These are phyloP conservation scores for Crax fasciolata DNA, from an alignment of 2,797 vertebrate species.

Conservation along the genomic window DNA sequence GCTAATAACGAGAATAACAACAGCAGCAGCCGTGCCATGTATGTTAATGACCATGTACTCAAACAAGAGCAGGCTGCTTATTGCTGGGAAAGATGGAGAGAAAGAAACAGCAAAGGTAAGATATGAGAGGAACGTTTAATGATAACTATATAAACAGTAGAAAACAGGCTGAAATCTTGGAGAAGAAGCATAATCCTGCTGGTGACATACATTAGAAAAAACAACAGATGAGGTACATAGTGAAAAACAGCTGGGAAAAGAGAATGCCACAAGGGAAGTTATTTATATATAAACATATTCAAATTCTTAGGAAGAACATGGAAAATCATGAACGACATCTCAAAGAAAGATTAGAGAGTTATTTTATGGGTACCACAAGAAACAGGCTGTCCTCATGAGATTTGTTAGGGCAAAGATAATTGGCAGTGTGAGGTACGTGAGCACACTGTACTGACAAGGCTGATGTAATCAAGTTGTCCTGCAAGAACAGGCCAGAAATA, in stretches of 20 bases:
- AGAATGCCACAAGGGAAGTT: neutral
- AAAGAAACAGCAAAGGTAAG: neutral
- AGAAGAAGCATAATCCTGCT: neutral
- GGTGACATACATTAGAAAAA: neutral
- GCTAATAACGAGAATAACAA: conserved; percentile 35
- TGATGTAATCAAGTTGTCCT: neutral
- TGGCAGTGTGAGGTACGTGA: neutral
- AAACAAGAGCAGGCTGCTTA: neutral
- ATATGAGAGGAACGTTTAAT: neutral
- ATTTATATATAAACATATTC: neutral
- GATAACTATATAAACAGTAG: neutral
- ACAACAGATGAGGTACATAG: neutral
- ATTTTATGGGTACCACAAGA: neutral
- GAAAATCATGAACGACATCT: neutral
- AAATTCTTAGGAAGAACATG: neutral
- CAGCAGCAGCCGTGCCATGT: conserved; percentile 1
- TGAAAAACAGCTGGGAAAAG: neutral
- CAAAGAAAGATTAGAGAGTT: neutral
- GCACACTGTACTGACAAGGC: neutral
- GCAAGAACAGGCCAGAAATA: neutral
- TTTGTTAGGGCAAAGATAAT: neutral
- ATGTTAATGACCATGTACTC: neutral
- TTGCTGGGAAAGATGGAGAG: neutral
- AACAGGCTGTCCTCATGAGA: neutral
- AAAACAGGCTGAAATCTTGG: neutral